These are phyloP conservation scores for Corydoras maculifer DNA, from an alignment of 2,113 vertebrate genomes.

Conservation along the genomic window DNA sequence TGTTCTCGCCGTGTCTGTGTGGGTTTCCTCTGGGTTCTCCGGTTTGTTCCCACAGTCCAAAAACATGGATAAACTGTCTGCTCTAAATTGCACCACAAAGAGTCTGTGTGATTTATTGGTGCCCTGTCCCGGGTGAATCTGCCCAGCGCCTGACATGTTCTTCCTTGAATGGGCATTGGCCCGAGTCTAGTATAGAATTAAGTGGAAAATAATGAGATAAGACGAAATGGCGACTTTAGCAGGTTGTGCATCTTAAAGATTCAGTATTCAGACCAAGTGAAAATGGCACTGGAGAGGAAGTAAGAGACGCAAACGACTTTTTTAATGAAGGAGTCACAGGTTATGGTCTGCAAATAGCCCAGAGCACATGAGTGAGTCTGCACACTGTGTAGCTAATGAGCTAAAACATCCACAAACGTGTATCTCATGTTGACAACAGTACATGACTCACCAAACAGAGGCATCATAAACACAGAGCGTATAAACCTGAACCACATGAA, in stretches of 20 bases:
- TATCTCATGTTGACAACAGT: neutral
- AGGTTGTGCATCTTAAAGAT: neutral
- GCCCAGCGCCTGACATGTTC: too few relatives aligned
- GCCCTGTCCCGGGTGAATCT: too few relatives aligned
- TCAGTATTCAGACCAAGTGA: neutral
- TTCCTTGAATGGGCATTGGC: too few relatives aligned
- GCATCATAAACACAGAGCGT: neutral
- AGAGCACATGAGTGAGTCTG: slow-evolving; percentile 8
- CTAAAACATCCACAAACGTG: neutral
- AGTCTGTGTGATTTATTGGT: too few relatives aligned
- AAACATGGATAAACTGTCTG: too few relatives aligned
- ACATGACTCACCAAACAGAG: slow-evolving; percentile 4
- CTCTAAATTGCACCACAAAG: too few relatives aligned
- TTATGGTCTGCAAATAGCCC: neutral
- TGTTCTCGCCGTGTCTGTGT: too few relatives aligned
- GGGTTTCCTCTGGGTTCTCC: too few relatives aligned
- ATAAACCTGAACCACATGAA: neutral
- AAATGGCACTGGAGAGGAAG: neutral
- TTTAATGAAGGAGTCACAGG: neutral
- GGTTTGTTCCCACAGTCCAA: too few relatives aligned
- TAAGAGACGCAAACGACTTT: neutral
- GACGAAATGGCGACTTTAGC: neutral
- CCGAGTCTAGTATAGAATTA: neutral
- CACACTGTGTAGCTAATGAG: slow-evolving; percentile 21
- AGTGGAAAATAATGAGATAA: neutral